These are phyloP conservation scores for Brachionus asplanchnoidis DNA, from an alignment of 1,140 invertebrate species.

Conservation along the genomic window DNA sequence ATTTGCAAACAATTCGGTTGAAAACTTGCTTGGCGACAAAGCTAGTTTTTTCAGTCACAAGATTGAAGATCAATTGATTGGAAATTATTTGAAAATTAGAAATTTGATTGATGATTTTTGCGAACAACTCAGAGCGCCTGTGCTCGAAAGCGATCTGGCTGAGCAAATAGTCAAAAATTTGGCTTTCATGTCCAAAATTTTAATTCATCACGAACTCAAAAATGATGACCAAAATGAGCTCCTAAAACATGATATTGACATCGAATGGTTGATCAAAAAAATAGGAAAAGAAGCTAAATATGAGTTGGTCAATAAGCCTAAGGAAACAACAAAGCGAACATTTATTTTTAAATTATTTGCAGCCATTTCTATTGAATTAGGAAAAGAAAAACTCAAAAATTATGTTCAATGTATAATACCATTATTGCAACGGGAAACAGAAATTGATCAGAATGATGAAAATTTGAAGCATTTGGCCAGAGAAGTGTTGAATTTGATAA, in stretches of 20 bases:
- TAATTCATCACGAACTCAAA: conserved; percentile 56
- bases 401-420: conserved; percentile 63
- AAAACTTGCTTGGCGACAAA: conserved; percentile 59
- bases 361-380: conserved; percentile 62
- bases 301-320: conserved; percentile 64
- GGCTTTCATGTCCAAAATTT: conserved; percentile 65
- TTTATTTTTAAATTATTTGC: conserved; percentile 70
- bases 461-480: conserved; percentile 60
- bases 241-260: conserved; percentile 48
- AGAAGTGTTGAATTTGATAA: conserved; percentile 65
- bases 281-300: conserved; percentile 64
- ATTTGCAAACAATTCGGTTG: conserved; percentile 63
- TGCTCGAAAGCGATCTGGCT: conserved; percentile 49
- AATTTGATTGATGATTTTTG: conserved; percentile 68
- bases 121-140: conserved; percentile 65
- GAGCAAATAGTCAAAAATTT: conserved; percentile 66
- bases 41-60: conserved; percentile 37
- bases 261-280: conserved; percentile 47
- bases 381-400: conserved; percentile 58
- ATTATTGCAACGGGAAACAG: conserved; percentile 65
- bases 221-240: conserved; percentile 46
- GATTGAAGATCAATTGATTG: conserved; percentile 42
- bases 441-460: conserved; percentile 48
- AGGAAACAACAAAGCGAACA: conserved; percentile 60
- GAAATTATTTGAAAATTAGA: conserved; percentile 57